phyloP scores from a whole-genome alignment of 2,888 invertebrate species.

The Actias luna region DNA sequence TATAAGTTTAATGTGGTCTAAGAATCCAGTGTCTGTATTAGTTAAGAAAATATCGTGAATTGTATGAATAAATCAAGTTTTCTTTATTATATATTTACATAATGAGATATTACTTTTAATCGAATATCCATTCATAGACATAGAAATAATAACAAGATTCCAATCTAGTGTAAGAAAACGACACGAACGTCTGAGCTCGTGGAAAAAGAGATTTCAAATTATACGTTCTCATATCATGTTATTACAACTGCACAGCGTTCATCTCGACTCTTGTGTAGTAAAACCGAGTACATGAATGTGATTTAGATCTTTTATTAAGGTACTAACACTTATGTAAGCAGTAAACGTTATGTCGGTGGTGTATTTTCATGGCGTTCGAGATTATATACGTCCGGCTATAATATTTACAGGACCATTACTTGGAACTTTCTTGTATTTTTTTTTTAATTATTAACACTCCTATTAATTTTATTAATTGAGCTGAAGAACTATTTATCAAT shows the following conservation, averaged over 20 bases:
- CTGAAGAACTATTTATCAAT: no score
- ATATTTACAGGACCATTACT: not conserved
- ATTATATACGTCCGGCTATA: not conserved
- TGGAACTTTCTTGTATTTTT: not conserved
- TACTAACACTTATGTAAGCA: constrained; percentile 2
- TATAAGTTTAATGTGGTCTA: no score
- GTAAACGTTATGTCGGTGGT: constrained; percentile 7
- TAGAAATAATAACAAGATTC: constrained; percentile 9
- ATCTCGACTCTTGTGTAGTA: constrained; percentile 26
- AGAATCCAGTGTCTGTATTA: no score
- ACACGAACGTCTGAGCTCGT: constrained; percentile 41
- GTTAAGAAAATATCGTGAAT: no score
- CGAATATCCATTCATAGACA: not conserved
- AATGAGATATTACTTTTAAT: not conserved
- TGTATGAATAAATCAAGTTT: no score
- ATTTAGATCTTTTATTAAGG: not conserved
- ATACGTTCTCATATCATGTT: constrained; percentile 62
- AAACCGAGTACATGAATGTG: constrained; percentile 33
- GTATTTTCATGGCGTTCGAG: not conserved
- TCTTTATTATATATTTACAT: no score
- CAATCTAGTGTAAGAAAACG: constrained; percentile 31
- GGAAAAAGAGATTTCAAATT: constrained; percentile 62
- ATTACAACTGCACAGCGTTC: constrained; percentile 55
- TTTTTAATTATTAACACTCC: no score
- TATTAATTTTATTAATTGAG: no score